Conservation (phyloP, 2,888 invertebrate species). For the Opisthograptis luteolata region DNA sequence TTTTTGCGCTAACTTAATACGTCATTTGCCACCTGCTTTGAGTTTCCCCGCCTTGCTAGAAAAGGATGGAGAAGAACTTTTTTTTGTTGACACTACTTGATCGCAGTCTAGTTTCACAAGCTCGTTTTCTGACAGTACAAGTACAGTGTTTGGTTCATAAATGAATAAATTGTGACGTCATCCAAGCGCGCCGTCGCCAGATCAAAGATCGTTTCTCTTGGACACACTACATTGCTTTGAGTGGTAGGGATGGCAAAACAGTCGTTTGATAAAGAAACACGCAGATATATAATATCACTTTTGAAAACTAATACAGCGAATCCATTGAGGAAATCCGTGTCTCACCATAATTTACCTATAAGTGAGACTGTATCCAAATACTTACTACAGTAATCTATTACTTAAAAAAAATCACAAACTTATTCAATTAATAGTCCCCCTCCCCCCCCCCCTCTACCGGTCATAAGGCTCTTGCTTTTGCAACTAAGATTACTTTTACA, state of each 20-base stretch:
- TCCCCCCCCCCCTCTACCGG: too few species aligned
- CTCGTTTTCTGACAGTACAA: slow-evolving; percentile 9
- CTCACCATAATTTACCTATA: background rate
- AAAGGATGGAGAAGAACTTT: background rate
- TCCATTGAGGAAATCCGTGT: slow-evolving; percentile 17
- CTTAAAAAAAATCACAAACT: too few species aligned
- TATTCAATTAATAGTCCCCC: too few species aligned
- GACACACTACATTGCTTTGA: slow-evolving; percentile 51
- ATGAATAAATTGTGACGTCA: slow-evolving; percentile 73
- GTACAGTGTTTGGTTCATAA: slow-evolving; percentile 12
- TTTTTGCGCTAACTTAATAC: slow-evolving; percentile 11
- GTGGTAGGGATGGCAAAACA: slow-evolving; percentile 47
- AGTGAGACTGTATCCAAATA: too few species aligned
- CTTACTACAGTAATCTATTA: too few species aligned
- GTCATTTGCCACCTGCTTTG: slow-evolving; percentile 21
- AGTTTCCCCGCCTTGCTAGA: slow-evolving; percentile 5
- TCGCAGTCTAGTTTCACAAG: background rate
- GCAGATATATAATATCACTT: background rate
- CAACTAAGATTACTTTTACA: too few species aligned
- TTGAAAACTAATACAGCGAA: background rate
- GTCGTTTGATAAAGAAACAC: background rate
- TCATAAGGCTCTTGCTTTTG: too few species aligned
- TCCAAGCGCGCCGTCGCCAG: slow-evolving; percentile 57
- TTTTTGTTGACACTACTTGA: background rate
- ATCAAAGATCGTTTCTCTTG: slow-evolving; percentile 70